These are phyloP conservation scores for Xestia c-nigrum DNA, from an alignment of 2,888 invertebrate species.

Conservation along the genomic window DNA sequence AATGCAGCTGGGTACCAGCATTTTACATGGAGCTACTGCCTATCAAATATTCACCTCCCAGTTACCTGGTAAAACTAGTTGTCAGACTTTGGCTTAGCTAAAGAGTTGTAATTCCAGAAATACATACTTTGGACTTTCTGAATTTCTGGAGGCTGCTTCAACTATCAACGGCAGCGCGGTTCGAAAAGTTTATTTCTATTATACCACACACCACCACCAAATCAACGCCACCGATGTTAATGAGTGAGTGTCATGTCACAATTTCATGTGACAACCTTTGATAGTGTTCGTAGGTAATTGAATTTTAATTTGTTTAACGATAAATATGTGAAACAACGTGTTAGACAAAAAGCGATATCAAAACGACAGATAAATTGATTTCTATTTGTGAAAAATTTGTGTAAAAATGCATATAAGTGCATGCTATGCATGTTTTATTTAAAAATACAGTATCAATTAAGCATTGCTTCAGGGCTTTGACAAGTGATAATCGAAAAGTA, in stretches of 20 bases:
- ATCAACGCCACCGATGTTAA: background rate
- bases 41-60: background rate
- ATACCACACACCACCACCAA: background rate
- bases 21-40: background rate
- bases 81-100: too few relatives aligned
- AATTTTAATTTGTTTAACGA: constrained; percentile 26
- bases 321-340: background rate
- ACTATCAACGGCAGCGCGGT: too few relatives aligned
- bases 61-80: background rate
- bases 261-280: background rate
- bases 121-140: background rate
- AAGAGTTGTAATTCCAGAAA: background rate
- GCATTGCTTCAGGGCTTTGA: background rate
- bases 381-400: background rate
- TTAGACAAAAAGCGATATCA: background rate
- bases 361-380: constrained; percentile 12
- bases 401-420: background rate
- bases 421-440: background rate
- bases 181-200: background rate
- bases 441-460: background rate
- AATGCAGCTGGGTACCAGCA: background rate
- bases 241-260: constrained; percentile 4
- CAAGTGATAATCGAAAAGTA: background rate
- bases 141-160: background rate
- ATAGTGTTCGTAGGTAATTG: constrained; percentile 6